phyloP scores from a whole-genome alignment of 2,888 invertebrate species.

The Neoascia interrupta region DNA sequence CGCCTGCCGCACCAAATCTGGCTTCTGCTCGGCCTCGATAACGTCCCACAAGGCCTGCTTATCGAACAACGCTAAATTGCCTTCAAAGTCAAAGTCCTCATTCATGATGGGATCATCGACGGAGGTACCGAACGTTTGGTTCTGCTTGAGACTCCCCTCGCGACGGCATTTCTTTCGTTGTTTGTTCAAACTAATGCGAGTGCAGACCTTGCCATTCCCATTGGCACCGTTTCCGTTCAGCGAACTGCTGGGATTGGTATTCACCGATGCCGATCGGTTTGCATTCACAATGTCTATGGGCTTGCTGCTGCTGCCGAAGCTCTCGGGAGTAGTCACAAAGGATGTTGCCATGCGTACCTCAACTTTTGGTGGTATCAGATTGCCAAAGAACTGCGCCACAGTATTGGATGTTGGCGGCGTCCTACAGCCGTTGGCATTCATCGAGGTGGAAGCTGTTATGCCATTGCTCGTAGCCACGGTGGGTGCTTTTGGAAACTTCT shows the following conservation, averaged over 20 bases:
- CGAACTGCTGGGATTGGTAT: conserved; percentile 66
- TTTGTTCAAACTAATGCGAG: conserved; percentile 54
- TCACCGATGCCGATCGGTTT: conserved; percentile 67
- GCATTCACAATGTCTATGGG: conserved; percentile 76
- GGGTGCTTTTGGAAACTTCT: conserved; percentile 70
- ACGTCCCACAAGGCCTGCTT: conserved; percentile 90
- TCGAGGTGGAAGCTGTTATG: conserved; percentile 32
- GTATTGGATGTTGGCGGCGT: conserved; percentile 72
- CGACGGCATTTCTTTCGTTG: conserved; percentile 75
- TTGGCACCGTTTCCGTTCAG: conserved; percentile 65
- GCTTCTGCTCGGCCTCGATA: conserved; percentile 83
- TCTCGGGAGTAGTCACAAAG: conserved; percentile 68
- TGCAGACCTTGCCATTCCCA: conserved; percentile 56
- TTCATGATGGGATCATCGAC: conserved; percentile 78
- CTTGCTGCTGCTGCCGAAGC: conserved; percentile 74
- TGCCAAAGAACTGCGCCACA: conserved; percentile 77
- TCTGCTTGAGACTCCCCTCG: conserved; percentile 75
- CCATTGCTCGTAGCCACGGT: conserved; percentile 54
- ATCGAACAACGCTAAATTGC: conserved; percentile 94
- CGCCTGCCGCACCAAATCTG: conserved; percentile 81
- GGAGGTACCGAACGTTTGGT: conserved; percentile 77
- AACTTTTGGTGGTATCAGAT: conserved; percentile 79
- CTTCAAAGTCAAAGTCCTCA: conserved; percentile 96
- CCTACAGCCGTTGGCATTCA: conserved; percentile 57
- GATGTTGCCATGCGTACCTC: conserved; percentile 76